Conservation (phyloP, 2,113 vertebrate genomes). For the Larimichthys crocea region DNA sequence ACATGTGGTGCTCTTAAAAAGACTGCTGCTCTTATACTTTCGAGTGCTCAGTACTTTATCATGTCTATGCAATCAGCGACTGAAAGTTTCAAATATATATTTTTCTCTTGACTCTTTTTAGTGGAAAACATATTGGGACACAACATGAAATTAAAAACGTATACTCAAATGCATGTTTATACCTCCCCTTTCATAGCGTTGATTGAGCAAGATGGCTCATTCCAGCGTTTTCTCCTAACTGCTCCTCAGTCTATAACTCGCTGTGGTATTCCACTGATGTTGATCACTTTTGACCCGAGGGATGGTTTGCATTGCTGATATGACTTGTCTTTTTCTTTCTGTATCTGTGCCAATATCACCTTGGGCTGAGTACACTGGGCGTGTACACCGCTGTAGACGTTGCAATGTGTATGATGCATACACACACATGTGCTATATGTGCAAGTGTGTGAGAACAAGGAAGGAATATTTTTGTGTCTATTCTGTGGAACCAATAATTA, state of each 20-base stretch:
- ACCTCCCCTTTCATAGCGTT: slow-evolving; percentile 35
- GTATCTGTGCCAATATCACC: slow-evolving; percentile 84
- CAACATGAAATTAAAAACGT: slow-evolving; percentile 37
- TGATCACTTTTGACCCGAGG: slow-evolving; percentile 83
- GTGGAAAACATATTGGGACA: slow-evolving; percentile 10
- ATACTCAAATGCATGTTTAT: slow-evolving; percentile 52
- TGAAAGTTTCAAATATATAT: not conserved
- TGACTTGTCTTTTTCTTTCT: slow-evolving; percentile 91
- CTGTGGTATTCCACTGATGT: slow-evolving; percentile 89
- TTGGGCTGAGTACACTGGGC: slow-evolving; percentile 83
- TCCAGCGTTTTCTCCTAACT: slow-evolving; percentile 66
- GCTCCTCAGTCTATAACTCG: slow-evolving; percentile 85
- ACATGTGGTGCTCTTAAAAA: slow-evolving; percentile 1
- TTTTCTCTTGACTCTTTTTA: not conserved
- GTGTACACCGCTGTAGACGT: slow-evolving; percentile 83
- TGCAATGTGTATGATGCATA: slow-evolving; percentile 67
- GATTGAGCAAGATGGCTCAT: slow-evolving; percentile 64
- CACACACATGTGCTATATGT: slow-evolving; percentile 21
- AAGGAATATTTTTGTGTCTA: slow-evolving; percentile 41
- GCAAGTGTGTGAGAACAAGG: slow-evolving; percentile 37
- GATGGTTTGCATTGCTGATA: slow-evolving; percentile 88
- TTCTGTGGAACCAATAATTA: slow-evolving; percentile 82
- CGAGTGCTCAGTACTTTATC: not conserved
- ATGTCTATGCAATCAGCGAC: not conserved
- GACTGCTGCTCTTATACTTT: not conserved